These are phyloP conservation scores for Aphodius granarius DNA, from an alignment of 2,888 invertebrate genomes.

Conservation along the genomic window DNA sequence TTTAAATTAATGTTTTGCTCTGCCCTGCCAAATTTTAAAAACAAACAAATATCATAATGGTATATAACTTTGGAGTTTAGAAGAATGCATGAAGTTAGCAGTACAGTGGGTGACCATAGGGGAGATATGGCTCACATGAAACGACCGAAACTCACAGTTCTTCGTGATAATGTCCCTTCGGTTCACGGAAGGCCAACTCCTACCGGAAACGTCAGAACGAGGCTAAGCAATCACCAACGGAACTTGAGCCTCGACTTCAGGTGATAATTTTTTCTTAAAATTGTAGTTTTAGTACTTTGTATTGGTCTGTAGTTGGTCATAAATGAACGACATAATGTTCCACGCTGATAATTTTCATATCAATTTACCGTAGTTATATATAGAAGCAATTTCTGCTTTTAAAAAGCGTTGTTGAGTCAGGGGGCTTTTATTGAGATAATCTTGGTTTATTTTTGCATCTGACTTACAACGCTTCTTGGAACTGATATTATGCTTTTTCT, in stretches of 20 bases:
- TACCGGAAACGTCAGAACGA: slow-evolving; percentile 54
- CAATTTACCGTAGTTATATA: neutral
- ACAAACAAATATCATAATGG: neutral
- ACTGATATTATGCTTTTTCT: too few species aligned
- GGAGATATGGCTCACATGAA: slow-evolving; percentile 40
- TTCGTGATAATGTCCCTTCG: slow-evolving; percentile 57
- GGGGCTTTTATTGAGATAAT: neutral
- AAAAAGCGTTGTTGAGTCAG: neutral
- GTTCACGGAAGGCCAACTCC: slow-evolving; percentile 61
- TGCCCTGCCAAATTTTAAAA: slow-evolving; percentile 2
- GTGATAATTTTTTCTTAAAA: slow-evolving; percentile 52
- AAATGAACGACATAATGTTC: neutral
- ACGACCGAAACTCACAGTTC: slow-evolving; percentile 49
- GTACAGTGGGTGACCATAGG: slow-evolving; percentile 33
- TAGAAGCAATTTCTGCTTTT: neutral
- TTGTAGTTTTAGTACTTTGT: neutral
- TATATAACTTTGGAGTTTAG: slow-evolving; percentile 12
- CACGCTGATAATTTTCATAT: neutral
- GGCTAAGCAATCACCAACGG: slow-evolving; percentile 75
- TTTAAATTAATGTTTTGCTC: slow-evolving; percentile 19
- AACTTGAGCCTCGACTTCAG: slow-evolving; percentile 89
- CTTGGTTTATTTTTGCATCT: neutral
- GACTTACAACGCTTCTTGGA: neutral
- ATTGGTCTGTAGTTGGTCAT: neutral
- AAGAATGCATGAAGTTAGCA: slow-evolving; percentile 43